Percentiles rank a stretch among this genome's conserved stretches.
These are phyloP conservation scores for Nemapogon koenigi DNA, from an alignment of 2,888 invertebrate species.

Conservation along the genomic window DNA sequence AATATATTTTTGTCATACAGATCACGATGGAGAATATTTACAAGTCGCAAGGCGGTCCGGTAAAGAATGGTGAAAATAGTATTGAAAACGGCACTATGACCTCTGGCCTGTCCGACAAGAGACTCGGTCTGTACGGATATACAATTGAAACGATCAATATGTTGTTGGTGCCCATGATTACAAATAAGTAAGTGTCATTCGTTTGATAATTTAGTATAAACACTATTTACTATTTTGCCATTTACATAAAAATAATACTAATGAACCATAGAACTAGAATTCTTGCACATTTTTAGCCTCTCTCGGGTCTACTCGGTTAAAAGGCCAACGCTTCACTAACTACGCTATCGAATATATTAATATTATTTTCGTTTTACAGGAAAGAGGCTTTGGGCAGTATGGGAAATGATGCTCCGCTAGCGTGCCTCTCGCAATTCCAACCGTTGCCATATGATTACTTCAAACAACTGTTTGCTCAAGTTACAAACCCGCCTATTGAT, in stretches of 20 bases:
- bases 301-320: too few species aligned
- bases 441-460: conserved; percentile 97
- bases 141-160: conserved; percentile 95
- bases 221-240: too few species aligned
- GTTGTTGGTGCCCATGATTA: conserved; percentile 94
- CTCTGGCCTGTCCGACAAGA: conserved; percentile 74
- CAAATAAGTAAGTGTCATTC: conserved; percentile 75
- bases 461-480: conserved; percentile 98
- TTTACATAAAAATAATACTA: too few species aligned
- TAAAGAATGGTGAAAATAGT: conserved; percentile 29
- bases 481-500: conserved; percentile 99
- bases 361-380: conserved; percentile 53
- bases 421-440: conserved; percentile 94
- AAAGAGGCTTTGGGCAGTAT: conserved; percentile 99
- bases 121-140: conserved; percentile 91
- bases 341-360: neutral
- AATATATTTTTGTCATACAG: conserved; percentile 36
- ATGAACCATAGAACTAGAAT: too few species aligned
- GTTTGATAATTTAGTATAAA: neutral
- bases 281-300: too few species aligned
- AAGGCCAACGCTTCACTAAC: too few species aligned
- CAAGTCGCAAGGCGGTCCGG: conserved; percentile 31
- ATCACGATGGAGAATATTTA: conserved; percentile 85
- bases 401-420: conserved; percentile 98
- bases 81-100: conserved; percentile 29